Base-by-base conservation (phyloP, 2,888 invertebrate species). In the Abrostola triplasia region DNA sequence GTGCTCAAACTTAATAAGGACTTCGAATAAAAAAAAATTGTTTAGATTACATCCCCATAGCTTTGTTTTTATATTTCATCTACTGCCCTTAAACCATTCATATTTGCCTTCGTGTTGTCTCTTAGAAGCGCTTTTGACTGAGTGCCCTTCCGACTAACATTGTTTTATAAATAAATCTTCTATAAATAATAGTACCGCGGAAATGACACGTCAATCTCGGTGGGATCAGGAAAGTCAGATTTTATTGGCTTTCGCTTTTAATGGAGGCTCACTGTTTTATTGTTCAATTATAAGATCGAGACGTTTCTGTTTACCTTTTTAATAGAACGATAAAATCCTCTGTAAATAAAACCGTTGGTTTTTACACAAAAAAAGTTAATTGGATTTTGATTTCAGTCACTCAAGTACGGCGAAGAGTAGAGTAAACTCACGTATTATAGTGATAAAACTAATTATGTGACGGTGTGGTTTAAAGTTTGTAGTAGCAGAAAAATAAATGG, bases 201-300 rank as follows among this genome's bases (percentile, higher is more conserved):
- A 49, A 61, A 37, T 58, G 58, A 81, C 77, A 82, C 76, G 80
- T 82, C 83, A 85, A 83, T 88, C 83, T 81, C 78, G 76, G 70
- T 58, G 70, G 81, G 82, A 84, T 83, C 76, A 82, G 80, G 77
- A 77, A 82, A 87, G 88, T 87, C 66, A 76, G 77, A 88, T 88
- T 90, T 91, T 90, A 92, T 89, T 78, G 85, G 83, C 85, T 81
- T 84, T 86, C 83, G 81, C 86, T 83, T 90, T 91, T 91, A 91
- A 90, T 89, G 87, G 79, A 67, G 81, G 85, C 85, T 88, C 81
- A 81, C 80, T 36, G 82, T 88, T 90, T 88, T 90, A 91, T 89
- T 84, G 86, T 86, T 84, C 88, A 89, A 89, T 90, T 89, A 90
- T 86, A 76, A 83, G 78, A 73, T 79, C 77, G 73, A 73, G 82